Evolutionary conservation across 1,140 invertebrate genomes (phyloP).

Genomic region (Temnothorax curvispinosus): DNA sequence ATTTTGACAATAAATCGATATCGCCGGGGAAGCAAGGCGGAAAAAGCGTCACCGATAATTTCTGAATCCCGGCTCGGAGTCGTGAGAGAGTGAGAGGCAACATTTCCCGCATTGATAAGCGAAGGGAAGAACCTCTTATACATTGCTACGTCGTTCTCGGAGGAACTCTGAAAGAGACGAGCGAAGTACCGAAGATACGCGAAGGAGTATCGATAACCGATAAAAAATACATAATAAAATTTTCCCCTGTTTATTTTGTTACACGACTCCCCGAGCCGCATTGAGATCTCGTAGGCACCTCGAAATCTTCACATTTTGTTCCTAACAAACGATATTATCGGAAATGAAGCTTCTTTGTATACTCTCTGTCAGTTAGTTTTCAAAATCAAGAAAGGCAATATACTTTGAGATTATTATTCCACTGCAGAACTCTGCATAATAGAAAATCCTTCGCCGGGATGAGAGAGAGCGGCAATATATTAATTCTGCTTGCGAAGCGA

Average conservation of each 20-base stretch:
- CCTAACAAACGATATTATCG: background rate
- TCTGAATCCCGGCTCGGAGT: background rate
- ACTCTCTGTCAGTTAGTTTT: background rate
- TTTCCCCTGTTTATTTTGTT: background rate
- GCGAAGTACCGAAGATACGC: background rate
- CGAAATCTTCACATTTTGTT: background rate
- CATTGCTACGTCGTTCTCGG: background rate
- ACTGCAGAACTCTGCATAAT: background rate
- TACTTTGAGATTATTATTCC: background rate
- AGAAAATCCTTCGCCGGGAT: background rate
- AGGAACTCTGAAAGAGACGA: background rate
- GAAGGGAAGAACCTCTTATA: background rate
- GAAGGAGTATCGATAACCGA: background rate
- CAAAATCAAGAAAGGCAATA: background rate
- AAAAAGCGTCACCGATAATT: slow-evolving; percentile 7
- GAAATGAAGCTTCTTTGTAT: background rate
- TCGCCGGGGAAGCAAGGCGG: background rate
- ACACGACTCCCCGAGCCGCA: background rate
- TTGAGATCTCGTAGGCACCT: background rate
- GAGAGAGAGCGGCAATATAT: background rate
- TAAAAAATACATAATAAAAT: background rate
- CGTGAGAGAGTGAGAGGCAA: background rate
- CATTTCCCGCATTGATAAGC: background rate
- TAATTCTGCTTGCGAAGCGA: background rate
- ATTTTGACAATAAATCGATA: slow-evolving; percentile 34